phyloP scores from a whole-genome alignment of 2,888 invertebrate genomes.

The Drosophila seclusa region DNA sequence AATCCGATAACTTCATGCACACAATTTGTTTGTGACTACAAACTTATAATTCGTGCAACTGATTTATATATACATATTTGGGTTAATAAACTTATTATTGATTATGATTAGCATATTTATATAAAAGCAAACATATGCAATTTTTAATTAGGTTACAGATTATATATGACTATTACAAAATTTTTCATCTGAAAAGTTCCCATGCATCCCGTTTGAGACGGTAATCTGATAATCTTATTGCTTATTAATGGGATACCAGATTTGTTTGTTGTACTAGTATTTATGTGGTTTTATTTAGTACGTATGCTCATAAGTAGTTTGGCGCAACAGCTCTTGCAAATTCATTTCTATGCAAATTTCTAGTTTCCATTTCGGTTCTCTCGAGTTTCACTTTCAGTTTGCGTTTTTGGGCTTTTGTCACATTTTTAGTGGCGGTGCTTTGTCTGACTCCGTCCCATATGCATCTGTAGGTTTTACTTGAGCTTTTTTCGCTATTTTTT shows the following conservation, averaged over 20 bases:
- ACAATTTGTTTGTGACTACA: not conserved
- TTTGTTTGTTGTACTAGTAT: not conserved
- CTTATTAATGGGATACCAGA: conserved; percentile 5
- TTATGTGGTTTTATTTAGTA: conserved; percentile 8
- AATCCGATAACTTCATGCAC: not conserved
- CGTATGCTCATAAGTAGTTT: conserved; percentile 8
- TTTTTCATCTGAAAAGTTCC: not conserved
- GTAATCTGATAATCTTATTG: not conserved
- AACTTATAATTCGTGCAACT: not conserved
- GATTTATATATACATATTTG: not conserved
- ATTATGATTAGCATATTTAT: not conserved
- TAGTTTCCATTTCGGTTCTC: conserved; percentile 77
- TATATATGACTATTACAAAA: not conserved
- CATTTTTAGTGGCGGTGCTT: conserved; percentile 60
- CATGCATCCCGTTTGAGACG: not conserved
- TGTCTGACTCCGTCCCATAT: conserved; percentile 41
- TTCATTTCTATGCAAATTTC: conserved; percentile 82
- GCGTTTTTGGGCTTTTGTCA: conserved; percentile 74
- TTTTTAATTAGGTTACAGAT: not conserved
- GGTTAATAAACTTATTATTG: not conserved
- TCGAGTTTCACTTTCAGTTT: conserved; percentile 77
- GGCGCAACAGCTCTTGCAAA: conserved; percentile 69
- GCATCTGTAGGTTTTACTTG: conserved; percentile 35
- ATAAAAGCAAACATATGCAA: not conserved
- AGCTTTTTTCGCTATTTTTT: conserved; percentile 23